Conservation (phyloP, 2,113 vertebrate species). For the Vulpes vulpes region DNA sequence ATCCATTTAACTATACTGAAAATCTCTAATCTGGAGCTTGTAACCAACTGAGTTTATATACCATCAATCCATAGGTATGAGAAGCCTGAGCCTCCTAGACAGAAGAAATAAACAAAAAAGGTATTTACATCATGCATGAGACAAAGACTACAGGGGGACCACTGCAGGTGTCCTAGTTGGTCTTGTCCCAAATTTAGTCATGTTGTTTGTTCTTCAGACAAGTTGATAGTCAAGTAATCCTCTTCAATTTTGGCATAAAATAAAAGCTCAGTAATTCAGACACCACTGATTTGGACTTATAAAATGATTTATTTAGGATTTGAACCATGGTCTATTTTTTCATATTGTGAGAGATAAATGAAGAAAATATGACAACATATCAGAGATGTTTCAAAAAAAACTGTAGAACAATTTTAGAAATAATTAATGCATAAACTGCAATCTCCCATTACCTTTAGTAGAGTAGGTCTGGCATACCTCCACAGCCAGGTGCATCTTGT, state of each 20-base stretch:
- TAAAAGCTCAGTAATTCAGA: neutral
- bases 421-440: neutral
- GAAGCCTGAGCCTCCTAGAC: neutral
- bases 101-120: neutral
- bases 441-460: neutral
- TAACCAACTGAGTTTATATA: neutral
- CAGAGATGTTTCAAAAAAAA: neutral
- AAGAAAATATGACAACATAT: neutral
- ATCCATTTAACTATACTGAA: neutral
- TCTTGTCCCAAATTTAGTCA: neutral
- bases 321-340: neutral
- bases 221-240: neutral
- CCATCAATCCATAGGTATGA: neutral
- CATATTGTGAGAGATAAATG: neutral
- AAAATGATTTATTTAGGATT: neutral
- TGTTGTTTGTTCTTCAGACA: slow-evolving; percentile 1
- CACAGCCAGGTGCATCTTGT: neutral
- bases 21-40: neutral
- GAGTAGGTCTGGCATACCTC: too few species aligned
- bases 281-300: neutral
- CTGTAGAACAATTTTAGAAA: neutral
- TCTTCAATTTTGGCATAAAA: neutral
- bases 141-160: neutral
- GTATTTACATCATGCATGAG: neutral
- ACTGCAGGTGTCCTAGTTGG: neutral